Percentiles rank a stretch among this genome's conserved stretches.
Evolutionary conservation across 2,888 invertebrate species (phyloP).

Genomic region (Gymnoscelis rufifasciata): DNA sequence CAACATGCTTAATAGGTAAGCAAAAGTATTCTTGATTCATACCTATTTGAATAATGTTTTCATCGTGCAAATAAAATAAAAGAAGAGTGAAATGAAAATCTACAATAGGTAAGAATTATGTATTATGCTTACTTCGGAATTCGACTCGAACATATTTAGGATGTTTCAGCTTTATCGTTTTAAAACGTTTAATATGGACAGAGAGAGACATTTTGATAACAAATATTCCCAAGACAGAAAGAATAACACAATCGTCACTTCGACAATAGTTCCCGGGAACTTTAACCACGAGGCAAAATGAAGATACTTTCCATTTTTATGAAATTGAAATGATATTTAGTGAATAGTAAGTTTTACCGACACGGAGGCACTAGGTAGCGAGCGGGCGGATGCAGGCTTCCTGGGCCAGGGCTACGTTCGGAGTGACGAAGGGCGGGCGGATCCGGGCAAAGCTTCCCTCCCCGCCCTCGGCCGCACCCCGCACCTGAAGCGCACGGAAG

Average conservation of each 20-base stretch:
- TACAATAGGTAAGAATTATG: too few relatives aligned
- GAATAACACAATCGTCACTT: too few relatives aligned
- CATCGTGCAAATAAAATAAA: too few relatives aligned
- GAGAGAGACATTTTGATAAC: constrained; percentile 81
- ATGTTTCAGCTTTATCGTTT: constrained; percentile 82
- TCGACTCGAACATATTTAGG: constrained; percentile 84
- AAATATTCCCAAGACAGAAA: neutral
- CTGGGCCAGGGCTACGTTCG: constrained; percentile 27
- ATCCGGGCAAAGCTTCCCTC: constrained; percentile 24
- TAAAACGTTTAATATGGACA: constrained; percentile 83
- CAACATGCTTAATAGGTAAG: too few relatives aligned
- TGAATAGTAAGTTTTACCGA: constrained; percentile 28
- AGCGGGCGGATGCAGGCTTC: constrained; percentile 21
- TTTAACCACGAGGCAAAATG: constrained; percentile 2
- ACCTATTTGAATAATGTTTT: too few relatives aligned
- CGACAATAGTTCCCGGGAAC: too few relatives aligned
- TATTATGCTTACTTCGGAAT: constrained; percentile 85
- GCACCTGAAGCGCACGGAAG: constrained; percentile 15
- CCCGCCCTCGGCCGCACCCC: constrained; percentile 40
- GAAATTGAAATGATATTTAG: neutral
- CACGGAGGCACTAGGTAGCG: constrained; percentile 23
- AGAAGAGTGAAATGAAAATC: too few relatives aligned
- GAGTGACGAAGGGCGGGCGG: constrained; percentile 47
- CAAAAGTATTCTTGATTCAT: too few relatives aligned
- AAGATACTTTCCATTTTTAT: constrained; percentile 4